Base-by-base conservation (phyloP, 1,140 invertebrate species). In the Drosophila tristis region DNA sequence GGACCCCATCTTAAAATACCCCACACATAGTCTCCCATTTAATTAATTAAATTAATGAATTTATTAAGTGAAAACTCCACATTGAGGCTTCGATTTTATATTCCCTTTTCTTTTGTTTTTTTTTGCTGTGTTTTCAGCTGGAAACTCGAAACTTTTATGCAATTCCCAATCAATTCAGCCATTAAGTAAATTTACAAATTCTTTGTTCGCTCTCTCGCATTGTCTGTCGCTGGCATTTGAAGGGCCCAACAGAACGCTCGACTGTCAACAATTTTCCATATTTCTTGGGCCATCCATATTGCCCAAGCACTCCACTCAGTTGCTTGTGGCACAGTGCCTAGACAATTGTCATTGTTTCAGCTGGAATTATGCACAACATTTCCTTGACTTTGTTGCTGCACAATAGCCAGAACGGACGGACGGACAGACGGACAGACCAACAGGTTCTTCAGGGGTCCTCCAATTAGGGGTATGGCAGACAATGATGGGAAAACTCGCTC, bases 301-400 rank as follows among this genome's bases (percentile, higher is more conserved):
- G 42, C 60, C 48, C 53, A 74, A 64, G 20, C 23, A 49, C 35
- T 53, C 54, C 71, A 47, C 39, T 26, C 57, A 61, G 54, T 47
- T 50, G 29, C 53, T 56, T 51, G 2, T 31, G 49, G 63, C 66
- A 43, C 63, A 43, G 54, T 53, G 39, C 44, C 43, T 45, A 55
- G 56, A 61, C 72, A 75, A 75, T 76, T 68, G 73, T 76, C 73
- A 76, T 76, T 76, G 74, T 75, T 76, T 59, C 26, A 63, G 57
- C 45, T 67, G 55, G 54, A 75, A 75, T 75, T 75, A 75, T 75
- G 62, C 68, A 75, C 66, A 66, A 58, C 44, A 45, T 72, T 75
- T 48, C 54, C 65, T 51, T 61, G 71, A 53, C 53, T 64, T 51
- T 64, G 60, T 71, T 20, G 54, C 65, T n/a, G 31, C 67, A 72